Evolutionary conservation across 2,797 vertebrate genomes (phyloP).

Genomic region (Dicrostonyx torquatus): DNA sequence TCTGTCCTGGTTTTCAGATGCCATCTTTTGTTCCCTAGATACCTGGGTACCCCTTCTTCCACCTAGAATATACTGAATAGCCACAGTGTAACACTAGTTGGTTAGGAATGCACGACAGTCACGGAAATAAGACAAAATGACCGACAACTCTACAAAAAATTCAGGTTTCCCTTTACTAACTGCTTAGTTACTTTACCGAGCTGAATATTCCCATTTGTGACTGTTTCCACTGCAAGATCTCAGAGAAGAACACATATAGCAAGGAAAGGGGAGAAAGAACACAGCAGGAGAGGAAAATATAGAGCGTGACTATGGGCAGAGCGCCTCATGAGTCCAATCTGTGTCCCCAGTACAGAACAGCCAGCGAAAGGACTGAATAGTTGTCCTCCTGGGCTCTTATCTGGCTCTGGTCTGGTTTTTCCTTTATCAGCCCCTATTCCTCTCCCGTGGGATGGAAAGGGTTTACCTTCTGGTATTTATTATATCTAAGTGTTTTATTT

Average conservation of each 20-base stretch:
- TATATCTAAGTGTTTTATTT: neutral
- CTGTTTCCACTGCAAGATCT: neutral
- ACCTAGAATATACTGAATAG: neutral
- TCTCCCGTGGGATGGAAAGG: neutral
- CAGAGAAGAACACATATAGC: neutral
- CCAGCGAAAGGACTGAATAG: too few relatives aligned
- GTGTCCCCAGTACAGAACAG: too few relatives aligned
- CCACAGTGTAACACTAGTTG: neutral
- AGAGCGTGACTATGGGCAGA: too few relatives aligned
- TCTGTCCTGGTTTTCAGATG: neutral
- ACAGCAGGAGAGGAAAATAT: neutral
- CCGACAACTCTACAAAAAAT: neutral
- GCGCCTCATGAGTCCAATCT: too few relatives aligned
- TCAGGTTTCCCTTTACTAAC: neutral
- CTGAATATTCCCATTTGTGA: neutral
- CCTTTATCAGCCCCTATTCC: neutral
- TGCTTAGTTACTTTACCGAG: neutral
- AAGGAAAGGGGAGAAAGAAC: neutral
- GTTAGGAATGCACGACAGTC: neutral
- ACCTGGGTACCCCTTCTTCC: neutral
- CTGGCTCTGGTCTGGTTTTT: neutral
- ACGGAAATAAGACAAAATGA: neutral
- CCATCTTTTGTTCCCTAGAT: slow-evolving; percentile 18
- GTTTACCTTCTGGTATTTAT: neutral
- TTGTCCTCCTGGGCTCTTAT: neutral